Conservation (phyloP, 2,797 vertebrate genomes). For the Cheirogaleus major region DNA sequence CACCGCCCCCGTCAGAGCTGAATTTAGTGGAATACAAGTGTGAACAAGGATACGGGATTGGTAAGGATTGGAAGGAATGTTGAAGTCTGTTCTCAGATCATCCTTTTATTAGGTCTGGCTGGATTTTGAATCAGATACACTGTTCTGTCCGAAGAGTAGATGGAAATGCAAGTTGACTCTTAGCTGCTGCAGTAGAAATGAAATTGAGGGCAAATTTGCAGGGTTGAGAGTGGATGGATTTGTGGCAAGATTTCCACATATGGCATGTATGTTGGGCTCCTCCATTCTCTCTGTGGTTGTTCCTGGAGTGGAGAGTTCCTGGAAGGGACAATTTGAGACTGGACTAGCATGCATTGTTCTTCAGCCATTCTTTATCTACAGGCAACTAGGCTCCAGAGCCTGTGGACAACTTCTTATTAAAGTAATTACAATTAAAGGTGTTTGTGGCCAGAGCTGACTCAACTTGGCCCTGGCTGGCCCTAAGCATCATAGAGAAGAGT, state of each 20-base stretch:
- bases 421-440: constrained; percentile 12
- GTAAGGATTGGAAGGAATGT: constrained; percentile 85
- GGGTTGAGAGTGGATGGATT: constrained; percentile 2
- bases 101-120: background rate
- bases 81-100: background rate
- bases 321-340: background rate
- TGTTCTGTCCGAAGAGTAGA: background rate
- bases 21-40: constrained; percentile 95
- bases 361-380: constrained; percentile 54
- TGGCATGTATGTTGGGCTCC: background rate
- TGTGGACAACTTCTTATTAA: background rate
- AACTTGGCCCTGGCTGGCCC: background rate
- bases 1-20: constrained; percentile 82
- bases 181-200: background rate
- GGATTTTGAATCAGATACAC: background rate
- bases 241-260: background rate
- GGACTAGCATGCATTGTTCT: background rate
- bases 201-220: background rate
- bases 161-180: background rate
- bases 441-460: background rate
- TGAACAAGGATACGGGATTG: constrained; percentile 90
- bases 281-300: background rate
- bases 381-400: background rate
- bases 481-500: background rate
- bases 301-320: background rate